Evolutionary conservation across 2,888 invertebrate genomes (phyloP).

Genomic region (Onthophagus sagittarius): DNA sequence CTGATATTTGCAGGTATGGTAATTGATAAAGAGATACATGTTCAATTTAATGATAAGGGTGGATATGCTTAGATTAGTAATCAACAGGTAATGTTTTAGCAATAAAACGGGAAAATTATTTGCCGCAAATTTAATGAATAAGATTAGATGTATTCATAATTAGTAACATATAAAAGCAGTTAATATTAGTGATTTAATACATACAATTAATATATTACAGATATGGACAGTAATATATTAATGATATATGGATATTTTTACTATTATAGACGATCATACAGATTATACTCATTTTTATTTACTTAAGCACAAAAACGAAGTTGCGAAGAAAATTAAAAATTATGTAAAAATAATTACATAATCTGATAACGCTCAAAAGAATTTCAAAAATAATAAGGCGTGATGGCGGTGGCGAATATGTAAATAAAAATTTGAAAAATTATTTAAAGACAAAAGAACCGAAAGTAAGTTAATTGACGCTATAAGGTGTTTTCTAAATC

Average conservation of each 20-base stretch:
- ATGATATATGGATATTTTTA: conserved; percentile 5
- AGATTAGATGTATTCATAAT: background rate
- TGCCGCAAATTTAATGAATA: background rate
- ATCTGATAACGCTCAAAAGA: background rate
- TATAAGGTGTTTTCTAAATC: background rate
- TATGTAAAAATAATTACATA: background rate
- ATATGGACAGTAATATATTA: background rate
- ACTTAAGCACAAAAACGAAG: conserved; percentile 1
- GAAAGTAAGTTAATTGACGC: background rate
- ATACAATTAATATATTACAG: conserved; percentile 8
- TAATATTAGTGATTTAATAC: background rate
- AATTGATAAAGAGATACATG: background rate
- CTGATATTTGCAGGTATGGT: background rate
- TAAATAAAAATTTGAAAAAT: background rate
- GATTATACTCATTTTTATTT: conserved; percentile 5
- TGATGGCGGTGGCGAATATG: background rate
- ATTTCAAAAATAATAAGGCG: background rate
- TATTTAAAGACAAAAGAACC: background rate
- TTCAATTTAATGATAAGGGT: background rate
- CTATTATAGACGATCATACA: conserved; percentile 7
- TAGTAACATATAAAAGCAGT: background rate
- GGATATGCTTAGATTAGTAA: background rate
- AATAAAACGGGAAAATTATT: background rate
- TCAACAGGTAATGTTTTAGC: background rate
- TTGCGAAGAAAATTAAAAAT: background rate